Percentiles rank a stretch among this genome's conserved stretches.
phyloP scores from a whole-genome alignment of 2,888 invertebrate species.

The Ochropleura leucogaster region DNA sequence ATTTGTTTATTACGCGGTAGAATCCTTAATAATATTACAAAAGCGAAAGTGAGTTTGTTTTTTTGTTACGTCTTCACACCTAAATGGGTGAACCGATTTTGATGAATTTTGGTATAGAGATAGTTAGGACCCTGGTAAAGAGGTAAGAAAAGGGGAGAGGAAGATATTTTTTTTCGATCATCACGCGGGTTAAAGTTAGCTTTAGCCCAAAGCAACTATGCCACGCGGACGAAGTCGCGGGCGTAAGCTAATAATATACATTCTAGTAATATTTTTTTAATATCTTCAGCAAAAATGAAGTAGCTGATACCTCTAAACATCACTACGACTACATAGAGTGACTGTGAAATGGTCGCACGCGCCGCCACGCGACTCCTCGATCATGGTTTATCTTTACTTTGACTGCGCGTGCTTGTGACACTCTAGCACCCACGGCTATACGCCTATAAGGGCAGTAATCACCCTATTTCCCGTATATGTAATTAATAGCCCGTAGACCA shows the following conservation, averaged over 20 bases:
- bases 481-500: conserved; percentile 70
- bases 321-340: conserved; percentile 30
- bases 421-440: conserved; percentile 54
- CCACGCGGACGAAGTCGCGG: too few relatives aligned
- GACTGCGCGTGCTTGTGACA: conserved; percentile 77
- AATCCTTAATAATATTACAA: background rate
- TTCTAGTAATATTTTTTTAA: background rate
- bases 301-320: conserved; percentile 37
- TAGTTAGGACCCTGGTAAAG: too few relatives aligned
- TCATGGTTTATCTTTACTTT: conserved; percentile 79
- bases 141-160: too few relatives aligned
- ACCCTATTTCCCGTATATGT: conserved; percentile 72
- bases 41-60: too few relatives aligned
- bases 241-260: too few relatives aligned
- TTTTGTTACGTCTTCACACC: too few relatives aligned
- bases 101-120: too few relatives aligned
- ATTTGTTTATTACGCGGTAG: conserved; percentile 22
- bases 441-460: conserved; percentile 74
- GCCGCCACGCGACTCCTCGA: conserved; percentile 78
- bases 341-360: conserved; percentile 79
- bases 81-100: too few relatives aligned
- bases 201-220: too few relatives aligned
- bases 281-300: background rate
- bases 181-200: too few relatives aligned
- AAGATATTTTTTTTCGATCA: too few relatives aligned